phyloP scores from a whole-genome alignment of 2,888 invertebrate genomes.

The Lathronympha strigana region DNA sequence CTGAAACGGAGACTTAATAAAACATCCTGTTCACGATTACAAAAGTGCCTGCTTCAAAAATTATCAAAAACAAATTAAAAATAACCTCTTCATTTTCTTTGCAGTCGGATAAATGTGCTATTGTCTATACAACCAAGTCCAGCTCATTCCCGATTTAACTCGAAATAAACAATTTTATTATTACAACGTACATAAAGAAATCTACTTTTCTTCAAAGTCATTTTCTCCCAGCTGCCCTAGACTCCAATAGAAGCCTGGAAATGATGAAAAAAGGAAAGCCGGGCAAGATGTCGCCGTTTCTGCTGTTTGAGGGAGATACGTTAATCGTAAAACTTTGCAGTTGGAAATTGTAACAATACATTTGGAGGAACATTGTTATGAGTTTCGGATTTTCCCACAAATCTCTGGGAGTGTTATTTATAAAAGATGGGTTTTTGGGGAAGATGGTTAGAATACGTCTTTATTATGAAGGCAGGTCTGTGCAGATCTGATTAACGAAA shows the following conservation, averaged over 20 bases:
- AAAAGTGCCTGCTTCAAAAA: neutral
- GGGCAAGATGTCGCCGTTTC: constrained; percentile 8
- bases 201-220: constrained; percentile 34
- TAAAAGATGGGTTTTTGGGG: neutral
- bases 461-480: constrained; percentile 1
- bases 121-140: constrained; percentile 10
- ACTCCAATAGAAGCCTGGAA: constrained; percentile 17
- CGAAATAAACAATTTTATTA: constrained; percentile 42
- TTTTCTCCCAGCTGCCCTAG: constrained; percentile 9
- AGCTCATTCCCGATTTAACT: constrained; percentile 37
- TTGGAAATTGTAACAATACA: constrained; percentile 39
- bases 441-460: constrained; percentile 4
- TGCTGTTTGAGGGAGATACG: constrained; percentile 38
- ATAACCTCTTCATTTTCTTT: neutral
- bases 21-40: too few species aligned
- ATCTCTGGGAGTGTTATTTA: constrained; percentile 32
- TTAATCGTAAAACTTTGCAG: constrained; percentile 41
- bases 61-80: too few species aligned
- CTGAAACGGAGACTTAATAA: too few species aligned
- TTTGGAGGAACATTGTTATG: constrained; percentile 37
- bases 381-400: constrained; percentile 41
- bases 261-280: neutral
- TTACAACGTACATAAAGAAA: constrained; percentile 40
- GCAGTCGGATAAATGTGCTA: constrained; percentile 9
- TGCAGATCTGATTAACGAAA: neutral